Evolutionary conservation across 1,140 invertebrate species (phyloP).

Genomic region (Trissolcus basalis): DNA sequence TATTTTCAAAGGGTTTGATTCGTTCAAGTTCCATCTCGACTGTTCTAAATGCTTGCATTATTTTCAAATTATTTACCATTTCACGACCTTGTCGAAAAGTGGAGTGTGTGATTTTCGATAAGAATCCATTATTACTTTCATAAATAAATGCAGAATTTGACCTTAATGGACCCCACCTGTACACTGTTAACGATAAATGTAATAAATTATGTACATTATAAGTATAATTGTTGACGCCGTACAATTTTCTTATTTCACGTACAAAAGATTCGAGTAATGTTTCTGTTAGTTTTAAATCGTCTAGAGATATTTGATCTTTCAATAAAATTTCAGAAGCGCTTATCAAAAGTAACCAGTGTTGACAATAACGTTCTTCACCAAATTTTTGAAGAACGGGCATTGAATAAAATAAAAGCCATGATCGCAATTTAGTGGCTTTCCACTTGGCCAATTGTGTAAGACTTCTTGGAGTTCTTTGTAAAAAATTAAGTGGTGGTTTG

Average conservation of each 20-base stretch:
- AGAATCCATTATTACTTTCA: constrained; percentile 30
- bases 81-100: constrained; percentile 17
- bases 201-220: constrained; percentile 34
- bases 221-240: constrained; percentile 14
- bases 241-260: constrained; percentile 30
- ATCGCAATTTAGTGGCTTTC: constrained; percentile 51
- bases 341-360: constrained; percentile 36
- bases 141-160: constrained; percentile 30
- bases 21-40: not conserved
- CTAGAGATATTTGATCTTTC: constrained; percentile 10
- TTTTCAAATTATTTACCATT: constrained; percentile 26
- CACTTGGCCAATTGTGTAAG: constrained; percentile 21
- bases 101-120: constrained; percentile 25
- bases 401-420: constrained; percentile 54
- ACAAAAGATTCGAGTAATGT: constrained; percentile 23
- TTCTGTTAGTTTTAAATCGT: constrained; percentile 23
- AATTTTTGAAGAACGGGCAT: constrained; percentile 39
- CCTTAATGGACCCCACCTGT: constrained; percentile 37
- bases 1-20: too few relatives aligned
- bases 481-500: constrained; percentile 38
- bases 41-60: constrained; percentile 14
- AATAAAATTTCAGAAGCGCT: constrained; percentile 20
- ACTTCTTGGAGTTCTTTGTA: constrained; percentile 43
- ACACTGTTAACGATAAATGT: constrained; percentile 31
- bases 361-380: constrained; percentile 30